Evolutionary conservation across 2,113 vertebrate species (phyloP).

Genomic region (Gymnocephalus cernua): DNA sequence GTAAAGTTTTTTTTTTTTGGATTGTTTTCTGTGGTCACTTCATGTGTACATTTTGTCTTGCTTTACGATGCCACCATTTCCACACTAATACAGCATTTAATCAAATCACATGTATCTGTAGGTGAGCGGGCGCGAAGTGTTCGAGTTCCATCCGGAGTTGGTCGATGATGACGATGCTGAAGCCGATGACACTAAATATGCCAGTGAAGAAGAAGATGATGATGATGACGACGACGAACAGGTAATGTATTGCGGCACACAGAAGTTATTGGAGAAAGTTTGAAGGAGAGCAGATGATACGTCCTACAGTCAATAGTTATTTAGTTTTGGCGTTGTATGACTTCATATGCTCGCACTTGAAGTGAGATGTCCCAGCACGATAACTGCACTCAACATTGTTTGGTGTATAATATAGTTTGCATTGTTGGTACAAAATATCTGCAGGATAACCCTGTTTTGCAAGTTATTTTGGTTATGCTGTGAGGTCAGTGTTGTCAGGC

Average conservation of each 20-base stretch:
- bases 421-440: not conserved
- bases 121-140: slow-evolving; percentile 98
- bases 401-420: not conserved
- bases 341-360: not conserved
- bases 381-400: not conserved
- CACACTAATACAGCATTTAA: not conserved
- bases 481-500: not conserved
- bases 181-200: slow-evolving; percentile 91
- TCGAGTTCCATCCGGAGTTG: slow-evolving; percentile 96
- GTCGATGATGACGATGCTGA: slow-evolving; percentile 96
- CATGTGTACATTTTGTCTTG: too few relatives aligned
- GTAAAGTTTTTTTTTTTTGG: too few relatives aligned
- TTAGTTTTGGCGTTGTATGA: not conserved
- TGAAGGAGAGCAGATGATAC: too few relatives aligned
- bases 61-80: too few relatives aligned
- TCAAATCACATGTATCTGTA: slow-evolving; percentile 39
- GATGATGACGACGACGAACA: slow-evolving; percentile 73
- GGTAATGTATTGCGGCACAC: slow-evolving; percentile 20
- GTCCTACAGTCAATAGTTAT: not conserved
- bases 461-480: not conserved
- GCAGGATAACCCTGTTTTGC: not conserved
- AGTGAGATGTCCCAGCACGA: not conserved
- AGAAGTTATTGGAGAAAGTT: too few relatives aligned
- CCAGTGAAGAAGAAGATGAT: slow-evolving; percentile 76
- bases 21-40: not conserved